Percentiles rank a stretch among this genome's conserved stretches.
Evolutionary conservation across 1,140 invertebrate species (phyloP).

Genomic region (Galleria mellonella): DNA sequence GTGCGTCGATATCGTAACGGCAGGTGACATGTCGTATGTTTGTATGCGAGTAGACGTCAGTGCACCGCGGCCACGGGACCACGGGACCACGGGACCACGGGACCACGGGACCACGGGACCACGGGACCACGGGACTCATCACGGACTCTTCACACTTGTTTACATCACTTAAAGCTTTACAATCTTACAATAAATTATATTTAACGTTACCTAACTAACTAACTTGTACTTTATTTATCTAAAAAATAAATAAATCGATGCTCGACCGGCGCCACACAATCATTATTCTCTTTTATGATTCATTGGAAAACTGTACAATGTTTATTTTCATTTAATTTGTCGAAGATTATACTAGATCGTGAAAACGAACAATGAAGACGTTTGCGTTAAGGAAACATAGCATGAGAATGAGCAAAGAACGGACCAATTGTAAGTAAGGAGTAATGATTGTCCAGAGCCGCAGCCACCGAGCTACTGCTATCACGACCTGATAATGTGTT

Average conservation of each 20-base stretch:
- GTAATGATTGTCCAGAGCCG: too few relatives aligned
- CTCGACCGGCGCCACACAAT: constrained; percentile 16
- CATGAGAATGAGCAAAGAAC: neutral
- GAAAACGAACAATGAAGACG: neutral
- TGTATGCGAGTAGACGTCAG: too few relatives aligned
- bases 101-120: too few relatives aligned
- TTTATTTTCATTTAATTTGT: too few relatives aligned
- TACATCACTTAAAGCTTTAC: constrained; percentile 14
- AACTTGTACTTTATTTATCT: constrained; percentile 40
- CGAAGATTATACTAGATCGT: constrained; percentile 8
- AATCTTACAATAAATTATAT: constrained; percentile 4
- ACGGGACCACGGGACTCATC: too few relatives aligned
- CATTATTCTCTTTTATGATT: constrained; percentile 4
- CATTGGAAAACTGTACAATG: too few relatives aligned
- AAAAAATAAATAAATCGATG: constrained; percentile 34
- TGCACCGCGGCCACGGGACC: too few relatives aligned
- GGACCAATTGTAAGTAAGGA: neutral
- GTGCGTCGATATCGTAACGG: too few relatives aligned
- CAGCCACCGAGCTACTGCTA: too few relatives aligned
- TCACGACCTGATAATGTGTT: too few relatives aligned
- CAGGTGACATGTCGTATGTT: too few relatives aligned
- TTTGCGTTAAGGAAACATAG: neutral
- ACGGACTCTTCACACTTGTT: constrained; percentile 29
- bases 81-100: too few relatives aligned
- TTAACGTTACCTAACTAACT: constrained; percentile 14